Evolutionary conservation across 1,140 invertebrate genomes (phyloP).

Genomic region (Zaprionus capensis): DNA sequence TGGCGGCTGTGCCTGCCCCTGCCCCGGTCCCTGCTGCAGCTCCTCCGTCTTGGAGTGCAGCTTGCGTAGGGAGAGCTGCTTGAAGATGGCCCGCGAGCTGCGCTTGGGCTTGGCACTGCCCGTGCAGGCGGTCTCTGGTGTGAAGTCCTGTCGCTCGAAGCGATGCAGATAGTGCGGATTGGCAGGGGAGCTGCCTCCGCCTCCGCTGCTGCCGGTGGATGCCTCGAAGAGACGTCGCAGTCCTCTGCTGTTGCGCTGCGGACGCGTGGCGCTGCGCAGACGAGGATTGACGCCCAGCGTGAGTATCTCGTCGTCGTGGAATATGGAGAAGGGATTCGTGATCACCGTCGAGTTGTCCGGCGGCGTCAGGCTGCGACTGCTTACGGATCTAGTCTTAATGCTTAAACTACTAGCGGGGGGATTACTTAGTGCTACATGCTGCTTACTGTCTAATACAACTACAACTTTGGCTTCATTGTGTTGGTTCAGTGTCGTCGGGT

Average conservation of each 20-base stretch:
- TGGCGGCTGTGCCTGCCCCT: background rate
- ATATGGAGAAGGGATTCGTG: constrained; percentile 82
- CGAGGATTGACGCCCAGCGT: constrained; percentile 69
- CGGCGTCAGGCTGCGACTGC: constrained; percentile 62
- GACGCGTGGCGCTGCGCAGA: constrained; percentile 50
- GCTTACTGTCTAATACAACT: constrained; percentile 83
- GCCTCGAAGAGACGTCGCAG: constrained; percentile 67
- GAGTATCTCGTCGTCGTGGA: constrained; percentile 78
- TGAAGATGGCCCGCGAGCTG: constrained; percentile 56
- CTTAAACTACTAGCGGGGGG: constrained; percentile 19
- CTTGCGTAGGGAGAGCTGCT: constrained; percentile 71
- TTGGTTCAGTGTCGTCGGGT: constrained; percentile 21
- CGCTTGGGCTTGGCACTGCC: constrained; percentile 46
- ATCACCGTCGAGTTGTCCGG: constrained; percentile 77
- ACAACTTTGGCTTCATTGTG: constrained; percentile 81
- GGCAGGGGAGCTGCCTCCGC: constrained; percentile 18
- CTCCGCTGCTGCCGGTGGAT: constrained; percentile 10
- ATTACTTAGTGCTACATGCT: constrained; percentile 70
- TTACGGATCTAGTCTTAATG: constrained; percentile 77
- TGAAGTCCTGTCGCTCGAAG: constrained; percentile 79
- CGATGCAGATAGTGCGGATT: constrained; percentile 66
- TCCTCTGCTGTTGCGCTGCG: constrained; percentile 43
- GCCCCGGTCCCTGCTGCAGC: constrained; percentile 1
- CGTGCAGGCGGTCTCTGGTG: constrained; percentile 15
- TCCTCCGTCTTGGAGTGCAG: constrained; percentile 52